These are phyloP conservation scores for Nebria brevicollis DNA, from an alignment of 2,888 invertebrate species.

Conservation along the genomic window DNA sequence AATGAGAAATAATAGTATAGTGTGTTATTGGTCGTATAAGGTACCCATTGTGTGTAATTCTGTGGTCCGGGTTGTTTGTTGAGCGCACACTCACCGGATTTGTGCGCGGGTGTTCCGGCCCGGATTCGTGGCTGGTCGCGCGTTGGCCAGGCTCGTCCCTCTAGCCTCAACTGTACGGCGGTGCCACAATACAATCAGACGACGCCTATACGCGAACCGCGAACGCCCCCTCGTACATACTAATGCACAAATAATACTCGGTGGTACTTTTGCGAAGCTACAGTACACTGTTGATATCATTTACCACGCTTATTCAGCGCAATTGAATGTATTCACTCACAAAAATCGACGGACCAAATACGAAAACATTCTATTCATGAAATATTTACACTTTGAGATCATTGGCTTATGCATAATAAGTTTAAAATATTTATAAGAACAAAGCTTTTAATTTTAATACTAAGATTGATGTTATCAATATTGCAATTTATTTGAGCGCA, in stretches of 20 bases:
- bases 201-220: constrained; percentile 11
- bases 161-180: constrained; percentile 12
- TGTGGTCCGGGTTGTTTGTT: constrained; percentile 10
- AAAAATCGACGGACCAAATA: neutral
- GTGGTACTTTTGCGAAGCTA: neutral
- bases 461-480: too few species aligned
- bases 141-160: constrained; percentile 9
- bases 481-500: too few species aligned
- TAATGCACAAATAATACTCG: neutral
- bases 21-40: neutral
- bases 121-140: constrained; percentile 12
- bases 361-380: too few species aligned
- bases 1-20: too few species aligned
- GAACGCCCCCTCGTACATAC: neutral
- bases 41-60: neutral
- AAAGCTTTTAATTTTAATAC: too few species aligned
- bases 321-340: neutral
- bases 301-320: neutral
- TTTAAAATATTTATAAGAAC: too few species aligned
- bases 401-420: too few species aligned
- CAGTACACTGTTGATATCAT: neutral
- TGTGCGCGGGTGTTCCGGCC: constrained; percentile 11
- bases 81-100: constrained; percentile 9
- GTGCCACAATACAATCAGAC: constrained; percentile 32
- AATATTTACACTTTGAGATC: too few species aligned